A percentile compares a stretch with the other conserved stretches of the same genome.
These are phyloP conservation scores for Petaurus breviceps DNA, from an alignment of 2,113 vertebrate species.

Conservation along the genomic window DNA sequence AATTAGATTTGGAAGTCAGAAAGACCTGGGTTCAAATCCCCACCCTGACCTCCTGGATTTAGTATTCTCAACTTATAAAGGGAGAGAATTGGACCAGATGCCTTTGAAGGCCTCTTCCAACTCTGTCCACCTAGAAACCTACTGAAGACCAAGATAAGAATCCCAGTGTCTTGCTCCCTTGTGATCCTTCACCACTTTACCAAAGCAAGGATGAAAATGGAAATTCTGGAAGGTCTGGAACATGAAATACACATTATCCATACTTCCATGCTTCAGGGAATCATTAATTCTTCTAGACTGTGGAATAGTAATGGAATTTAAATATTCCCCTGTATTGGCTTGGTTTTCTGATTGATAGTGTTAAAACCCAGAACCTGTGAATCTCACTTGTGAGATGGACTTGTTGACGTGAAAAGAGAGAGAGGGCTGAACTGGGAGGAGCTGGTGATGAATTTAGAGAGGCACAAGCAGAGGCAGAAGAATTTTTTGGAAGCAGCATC, in stretches of 20 bases:
- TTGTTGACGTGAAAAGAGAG: too few relatives aligned
- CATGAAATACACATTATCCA: not conserved
- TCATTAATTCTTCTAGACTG: not conserved
- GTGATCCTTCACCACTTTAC: not conserved
- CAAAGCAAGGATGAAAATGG: not conserved
- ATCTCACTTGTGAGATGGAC: too few relatives aligned
- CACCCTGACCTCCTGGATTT: not conserved
- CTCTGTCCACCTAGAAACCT: not conserved
- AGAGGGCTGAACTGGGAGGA: too few relatives aligned
- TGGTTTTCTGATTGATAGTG: too few relatives aligned
- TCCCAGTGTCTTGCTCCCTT: not conserved
- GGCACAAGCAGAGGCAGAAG: too few relatives aligned
- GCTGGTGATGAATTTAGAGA: too few relatives aligned
- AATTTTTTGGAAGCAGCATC: too few relatives aligned
- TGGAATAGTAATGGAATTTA: too few relatives aligned
- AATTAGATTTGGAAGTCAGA: not conserved
- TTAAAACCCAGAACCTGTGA: too few relatives aligned
- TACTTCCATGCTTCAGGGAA: not conserved
- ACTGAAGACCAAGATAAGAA: not conserved
- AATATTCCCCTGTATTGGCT: too few relatives aligned
- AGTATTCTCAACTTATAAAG: not conserved
- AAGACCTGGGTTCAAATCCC: not conserved
- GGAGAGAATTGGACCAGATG: not conserved
- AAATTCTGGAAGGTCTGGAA: not conserved
- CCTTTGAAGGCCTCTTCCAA: not conserved